Evolutionary conservation across 2,797 vertebrate species (phyloP), one percentile per base, ranked within the genome.

Genomic region (Cottoperca gobio): DNA sequence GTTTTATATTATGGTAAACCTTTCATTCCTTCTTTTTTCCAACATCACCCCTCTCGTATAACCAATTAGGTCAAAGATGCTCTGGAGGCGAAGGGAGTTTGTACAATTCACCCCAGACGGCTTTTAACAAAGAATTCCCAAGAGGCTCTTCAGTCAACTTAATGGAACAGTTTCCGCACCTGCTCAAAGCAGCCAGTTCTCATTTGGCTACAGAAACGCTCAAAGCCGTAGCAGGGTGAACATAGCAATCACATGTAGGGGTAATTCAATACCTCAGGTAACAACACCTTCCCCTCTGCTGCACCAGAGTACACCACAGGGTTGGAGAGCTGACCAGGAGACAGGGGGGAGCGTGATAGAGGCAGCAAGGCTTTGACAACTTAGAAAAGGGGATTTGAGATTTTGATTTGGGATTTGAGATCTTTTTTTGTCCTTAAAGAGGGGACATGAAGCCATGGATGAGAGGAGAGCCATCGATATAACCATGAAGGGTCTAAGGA

Each of bases 121-220:
- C 45, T 81, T 85, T 82, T 52, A 46, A 37, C 65, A 57, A 79
- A 31, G 54, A 61, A 79, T 59, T 71, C 81, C 68, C 73, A 9
- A 48, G n/a, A 59, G 73, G 58, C 72, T 81, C 49, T 69, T 83
- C 45, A 78, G 54, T 68, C 46, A 60, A 28, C 33, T n/a, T 68
- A 66, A 76, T 70, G 48, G 64, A 74, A 53, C 52, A 33, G 66
- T 74, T 76, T 65, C 62, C 69, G 60, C 50, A 78, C 45, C 23
- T 64, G 70, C 70, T 35, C 70, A 55, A 59, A 78, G 26, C 73
- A 74, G 82, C 55, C 77, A 71, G 31, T 50, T 78, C 35, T 62
- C 5, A 17, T 80, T 33, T 50, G 43, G 57, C 48, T 40, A 13
- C 50, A 73, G 57, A 79, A 68, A 53, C 49, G 50, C 57, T 24